Conservation (phyloP, 1,140 invertebrate species). For the Xylocopa sonorina region DNA sequence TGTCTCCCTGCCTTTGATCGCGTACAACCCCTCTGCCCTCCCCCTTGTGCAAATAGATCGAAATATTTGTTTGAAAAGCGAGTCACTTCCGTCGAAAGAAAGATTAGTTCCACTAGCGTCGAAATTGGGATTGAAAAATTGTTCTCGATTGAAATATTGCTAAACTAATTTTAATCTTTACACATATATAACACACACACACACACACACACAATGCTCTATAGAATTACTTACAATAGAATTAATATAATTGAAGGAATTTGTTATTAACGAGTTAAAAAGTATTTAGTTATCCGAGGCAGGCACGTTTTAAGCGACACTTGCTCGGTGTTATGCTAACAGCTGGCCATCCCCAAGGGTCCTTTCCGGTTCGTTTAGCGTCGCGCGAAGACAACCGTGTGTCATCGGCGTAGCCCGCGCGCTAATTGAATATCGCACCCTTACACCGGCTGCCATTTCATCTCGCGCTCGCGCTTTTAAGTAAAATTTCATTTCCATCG, state of each 20-base stretch:
- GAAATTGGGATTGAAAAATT: neutral
- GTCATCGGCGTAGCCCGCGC: conserved; percentile 40
- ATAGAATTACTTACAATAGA: no score
- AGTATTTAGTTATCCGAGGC: no score
- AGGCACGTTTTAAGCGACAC: neutral
- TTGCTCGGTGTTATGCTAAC: conserved; percentile 22
- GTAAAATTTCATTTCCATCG: conserved; percentile 36
- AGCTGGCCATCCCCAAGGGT: conserved; percentile 52
- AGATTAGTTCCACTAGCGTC: neutral
- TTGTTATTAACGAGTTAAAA: no score
- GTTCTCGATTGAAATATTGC: neutral
- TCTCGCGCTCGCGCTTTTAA: conserved; percentile 32
- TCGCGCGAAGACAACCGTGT: conserved; percentile 45
- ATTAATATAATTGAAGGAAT: no score
- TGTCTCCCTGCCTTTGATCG: conserved; percentile 19
- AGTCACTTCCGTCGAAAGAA: neutral
- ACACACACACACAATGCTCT: no score
- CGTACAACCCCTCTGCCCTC: neutral
- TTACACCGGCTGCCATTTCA: conserved; percentile 17
- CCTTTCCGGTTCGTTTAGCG: conserved; percentile 42
- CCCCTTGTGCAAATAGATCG: conserved; percentile 44
- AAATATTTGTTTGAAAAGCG: conserved; percentile 47
- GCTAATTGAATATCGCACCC: conserved; percentile 53
- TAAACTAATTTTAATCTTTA: no score
- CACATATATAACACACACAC: no score